A percentile compares a stretch with the other conserved stretches of the same genome.
These are phyloP conservation scores for Eueremaeus valkanovi DNA, from an alignment of 2,888 invertebrate genomes.

Conservation along the genomic window DNA sequence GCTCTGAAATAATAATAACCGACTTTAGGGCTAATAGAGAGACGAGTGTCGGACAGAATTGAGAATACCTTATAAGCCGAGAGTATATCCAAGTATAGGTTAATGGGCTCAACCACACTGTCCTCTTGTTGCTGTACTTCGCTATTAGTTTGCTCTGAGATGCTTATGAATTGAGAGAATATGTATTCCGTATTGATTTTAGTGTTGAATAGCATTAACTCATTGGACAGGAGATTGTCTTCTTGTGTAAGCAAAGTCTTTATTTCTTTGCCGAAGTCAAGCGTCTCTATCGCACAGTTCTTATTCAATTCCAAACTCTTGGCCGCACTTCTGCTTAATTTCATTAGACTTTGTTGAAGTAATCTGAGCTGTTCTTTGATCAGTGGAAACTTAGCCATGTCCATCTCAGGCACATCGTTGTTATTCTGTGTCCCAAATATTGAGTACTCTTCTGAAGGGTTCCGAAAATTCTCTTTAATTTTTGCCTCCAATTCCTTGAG, in stretches of 20 bases:
- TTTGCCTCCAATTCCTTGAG: background rate
- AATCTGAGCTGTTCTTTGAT: background rate
- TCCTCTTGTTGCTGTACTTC: slow-evolving; percentile 48
- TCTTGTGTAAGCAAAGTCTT: background rate
- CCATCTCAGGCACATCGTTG: background rate
- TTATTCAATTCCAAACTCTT: background rate
- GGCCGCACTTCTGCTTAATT: background rate
- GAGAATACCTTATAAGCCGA: slow-evolving; percentile 51
- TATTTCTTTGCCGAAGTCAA: background rate
- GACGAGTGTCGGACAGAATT: too few relatives aligned
- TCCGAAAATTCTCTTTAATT: background rate
- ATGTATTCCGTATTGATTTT: background rate
- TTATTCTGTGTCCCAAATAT: background rate
- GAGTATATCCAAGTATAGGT: slow-evolving; percentile 52
- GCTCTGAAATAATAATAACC: too few relatives aligned
- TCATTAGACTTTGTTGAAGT: background rate
- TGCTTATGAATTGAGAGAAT: background rate
- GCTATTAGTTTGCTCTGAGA: background rate
- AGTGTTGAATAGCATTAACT: background rate
- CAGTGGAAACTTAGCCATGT: background rate
- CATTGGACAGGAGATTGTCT: background rate
- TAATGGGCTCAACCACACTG: slow-evolving; percentile 52
- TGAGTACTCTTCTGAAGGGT: background rate
- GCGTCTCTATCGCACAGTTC: background rate
- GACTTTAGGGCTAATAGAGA: too few relatives aligned